Evolutionary conservation across 2,113 vertebrate species (phyloP), one percentile per base, ranked within the genome.

Genomic region (Amazona guildingii): DNA sequence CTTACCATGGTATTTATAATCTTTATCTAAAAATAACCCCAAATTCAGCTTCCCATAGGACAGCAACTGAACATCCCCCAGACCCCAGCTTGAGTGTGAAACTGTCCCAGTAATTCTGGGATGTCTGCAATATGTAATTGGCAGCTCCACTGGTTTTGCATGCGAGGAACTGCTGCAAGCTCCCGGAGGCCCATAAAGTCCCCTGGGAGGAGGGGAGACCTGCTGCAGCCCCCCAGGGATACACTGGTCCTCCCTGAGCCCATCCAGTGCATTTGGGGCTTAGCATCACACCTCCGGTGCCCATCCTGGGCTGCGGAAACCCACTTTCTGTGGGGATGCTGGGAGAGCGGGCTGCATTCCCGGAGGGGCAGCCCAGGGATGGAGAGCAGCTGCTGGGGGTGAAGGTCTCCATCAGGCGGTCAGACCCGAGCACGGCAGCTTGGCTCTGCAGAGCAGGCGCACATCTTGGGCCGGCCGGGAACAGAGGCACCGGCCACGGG

Each of bases 331-430:
- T 10, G 62, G 49, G 62, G 17, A 23, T 85, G 82, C 66, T 46
- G 81, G 76, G 51, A 73, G 82, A 79, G 77, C 57, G 31, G 70
- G 69, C 78, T 18, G 43, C 31, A 1, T 46, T 35, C 93, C n/a
- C 64, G 66, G 69, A 81, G 80, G 49, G 48, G 55, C 72, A 77
- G 68, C 31, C 15, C 2, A 7, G 77, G n/a, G 66, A 83, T 76
- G 84, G 80, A 94, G 92, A 61, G 48, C 52, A 76, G 73, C 35
- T 0, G 1, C 52, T 25, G 81, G 95, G 93, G 66, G 78, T 81
- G 88, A 88, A 95, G 88, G 83, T 95, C 94, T 97, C 95, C 95
- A 94, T 96, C 95, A 90, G 94, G 95, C 6, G 95, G 92, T 62
- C 92, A 76, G 88, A 95, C 5, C 48, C 9, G 19, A 82, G 86